A percentile compares a stretch with the other conserved stretches of the same genome.
phyloP scores from a whole-genome alignment of 2,888 invertebrate genomes.

The Drosophila subsilvestris region DNA sequence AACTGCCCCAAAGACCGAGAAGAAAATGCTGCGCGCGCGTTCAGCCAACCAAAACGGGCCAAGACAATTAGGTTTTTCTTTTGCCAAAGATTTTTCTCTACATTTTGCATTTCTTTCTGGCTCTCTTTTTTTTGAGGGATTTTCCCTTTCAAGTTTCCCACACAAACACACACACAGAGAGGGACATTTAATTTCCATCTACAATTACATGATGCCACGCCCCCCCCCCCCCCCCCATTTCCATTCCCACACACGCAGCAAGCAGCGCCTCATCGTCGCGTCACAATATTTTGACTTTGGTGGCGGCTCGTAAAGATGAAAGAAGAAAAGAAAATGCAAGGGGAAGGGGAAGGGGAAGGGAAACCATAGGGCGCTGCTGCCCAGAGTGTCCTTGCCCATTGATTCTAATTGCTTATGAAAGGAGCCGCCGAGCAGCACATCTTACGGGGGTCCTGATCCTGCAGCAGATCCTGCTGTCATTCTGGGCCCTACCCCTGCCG shows the following conservation, averaged over 20 bases:
- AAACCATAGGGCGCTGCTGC: slow-evolving; percentile 5
- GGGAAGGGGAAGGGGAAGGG: neutral
- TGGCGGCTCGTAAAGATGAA: slow-evolving; percentile 52
- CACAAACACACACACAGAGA: slow-evolving; percentile 26
- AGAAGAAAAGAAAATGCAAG: slow-evolving; percentile 50
- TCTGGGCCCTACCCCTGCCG: slow-evolving; percentile 12
- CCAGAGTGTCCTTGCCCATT: slow-evolving; percentile 73
- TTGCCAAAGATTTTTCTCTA: slow-evolving; percentile 34
- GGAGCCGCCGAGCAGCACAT: slow-evolving; percentile 46
- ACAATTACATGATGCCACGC: slow-evolving; percentile 56
- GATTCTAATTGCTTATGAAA: slow-evolving; percentile 73
- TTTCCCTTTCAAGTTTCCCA: slow-evolving; percentile 39
- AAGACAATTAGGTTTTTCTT: slow-evolving; percentile 81
- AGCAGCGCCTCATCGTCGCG: slow-evolving; percentile 9
- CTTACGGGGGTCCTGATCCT: slow-evolving; percentile 22
- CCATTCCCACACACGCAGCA: slow-evolving; percentile 52
- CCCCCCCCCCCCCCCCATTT: too few relatives aligned
- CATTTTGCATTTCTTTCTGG: slow-evolving; percentile 22
- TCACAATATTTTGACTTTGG: slow-evolving; percentile 72
- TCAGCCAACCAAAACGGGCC: slow-evolving; percentile 75
- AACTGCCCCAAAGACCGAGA: slow-evolving; percentile 60
- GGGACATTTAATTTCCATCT: slow-evolving; percentile 35
- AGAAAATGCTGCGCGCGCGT: slow-evolving; percentile 42
- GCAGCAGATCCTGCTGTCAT: slow-evolving; percentile 53
- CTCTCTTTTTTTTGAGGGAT: slow-evolving; percentile 14